Evolutionary conservation across 2,113 vertebrate species (phyloP).

Genomic region (Lepus timidus): DNA sequence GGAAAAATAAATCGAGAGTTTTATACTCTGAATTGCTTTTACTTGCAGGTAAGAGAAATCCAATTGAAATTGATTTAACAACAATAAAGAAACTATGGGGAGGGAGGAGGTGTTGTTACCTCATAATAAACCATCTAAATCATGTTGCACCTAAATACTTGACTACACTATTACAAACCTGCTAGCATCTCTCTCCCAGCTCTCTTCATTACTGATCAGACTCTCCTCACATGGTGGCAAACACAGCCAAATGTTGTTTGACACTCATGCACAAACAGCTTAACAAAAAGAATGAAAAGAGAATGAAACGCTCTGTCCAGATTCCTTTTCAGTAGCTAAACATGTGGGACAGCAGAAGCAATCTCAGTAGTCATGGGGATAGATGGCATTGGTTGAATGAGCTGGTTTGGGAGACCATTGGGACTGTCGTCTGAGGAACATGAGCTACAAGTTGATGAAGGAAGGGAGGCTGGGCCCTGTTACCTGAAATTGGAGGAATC

Average conservation of each 20-base stretch:
- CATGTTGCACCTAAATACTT: neutral
- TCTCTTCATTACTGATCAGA: neutral
- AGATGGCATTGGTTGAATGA: neutral
- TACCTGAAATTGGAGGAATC: neutral
- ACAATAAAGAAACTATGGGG: neutral
- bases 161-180: neutral
- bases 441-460: neutral
- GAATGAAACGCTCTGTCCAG: neutral
- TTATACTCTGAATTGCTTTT: neutral
- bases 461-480: neutral
- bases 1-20: neutral
- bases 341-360: neutral
- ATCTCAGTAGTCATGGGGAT: neutral
- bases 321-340: neutral
- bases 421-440: neutral
- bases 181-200: neutral
- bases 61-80: neutral
- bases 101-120: fast-evolving
- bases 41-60: neutral
- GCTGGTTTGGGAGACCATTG: neutral
- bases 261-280: neutral
- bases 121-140: neutral
- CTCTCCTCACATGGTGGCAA: neutral
- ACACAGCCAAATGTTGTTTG: neutral
- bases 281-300: neutral